Evolutionary conservation across 2,113 vertebrate species (phyloP), one percentile per base, ranked within the genome.

Genomic region (Notothenia coriiceps): DNA sequence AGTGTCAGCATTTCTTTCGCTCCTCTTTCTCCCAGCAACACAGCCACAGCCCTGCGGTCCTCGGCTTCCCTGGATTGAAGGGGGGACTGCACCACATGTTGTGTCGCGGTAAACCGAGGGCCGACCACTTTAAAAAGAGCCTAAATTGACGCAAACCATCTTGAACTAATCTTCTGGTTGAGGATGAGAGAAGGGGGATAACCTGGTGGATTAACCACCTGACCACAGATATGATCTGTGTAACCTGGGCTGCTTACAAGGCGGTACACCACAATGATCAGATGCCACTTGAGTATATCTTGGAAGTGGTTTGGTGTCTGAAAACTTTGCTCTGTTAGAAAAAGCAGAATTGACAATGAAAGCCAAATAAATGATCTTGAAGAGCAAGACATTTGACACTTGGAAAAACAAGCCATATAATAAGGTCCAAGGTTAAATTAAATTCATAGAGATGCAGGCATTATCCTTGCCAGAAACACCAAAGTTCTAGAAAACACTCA

Each of bases 111-210:
- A 91, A 91, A 91, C 92, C 90, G 15, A 88, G 35, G 25, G 35
- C 77, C 54, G 46, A 70, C 89, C 86, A 86, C 90, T 86, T 93
- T 63, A 88, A 83, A 40, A 91, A 56, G 81, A 68, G 70, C 70
- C 67, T 54, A 80, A 89, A 89, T 80, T 65, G 75, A 74, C 64
- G 67, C 73, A 75, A 88, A 79, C 82, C 91, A 94, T 94, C 89
- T 93, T 91, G 89, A 92, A 87, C 82, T 88, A 90, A 92, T 92
- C 87, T 85, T 83, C 67, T 82, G 82, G 66, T 80, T 65, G 77
- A 79, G 83, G 79, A 88, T 75, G 79, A 88, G 71, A 82, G 83
- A 70, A 56, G 43, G 5, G 56, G 74, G 59, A 51, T 83, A 75
- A 87, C 82, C 84, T 86, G 83, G 56, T 77, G 74, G 77, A 84